Base-by-base conservation (phyloP, 1,140 invertebrate genomes). In the Watersipora subatra region DNA sequence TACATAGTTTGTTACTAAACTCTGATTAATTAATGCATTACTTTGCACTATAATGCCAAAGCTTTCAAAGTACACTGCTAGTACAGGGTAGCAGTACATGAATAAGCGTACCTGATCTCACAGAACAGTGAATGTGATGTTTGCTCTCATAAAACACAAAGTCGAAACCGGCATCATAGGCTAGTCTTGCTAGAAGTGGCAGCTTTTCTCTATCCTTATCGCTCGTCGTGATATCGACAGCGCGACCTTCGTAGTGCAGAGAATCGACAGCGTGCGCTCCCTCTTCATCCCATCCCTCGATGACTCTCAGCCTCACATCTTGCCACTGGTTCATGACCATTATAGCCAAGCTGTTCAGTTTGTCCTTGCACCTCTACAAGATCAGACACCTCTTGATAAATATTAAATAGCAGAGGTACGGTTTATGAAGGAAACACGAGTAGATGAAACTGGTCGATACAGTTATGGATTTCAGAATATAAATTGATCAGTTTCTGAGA, bases 321-420 rank as follows among this genome's bases (percentile, higher is more conserved):
- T 92, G 92, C 93, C 93, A 98, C 76, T 93, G 90, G 81, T 96
- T 96, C 91, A 95, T 94, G 75, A 97, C 93, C 66, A 89, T 91
- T 74, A 96, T 92, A 25, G 93, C 92, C 73, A 98, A 79, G 3
- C 88, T 92, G 78, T 95, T 93, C 66, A 97, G 80, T 78, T 93
- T 96, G 79, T 97, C 93, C 79, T 93, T 93, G 79, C 91, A 93
- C 73, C 92, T 86, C 93, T 97, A 22, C n/a, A n/a, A n/a, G n/a
- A n/a, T n/a, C n/a, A n/a, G n/a, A n/a, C n/a, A n/a, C n/a, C n/a
- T n/a, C n/a, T n/a, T n/a, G 7, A 12, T 46, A 46, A 12, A 46
- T 46, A 46, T 46, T 46, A 46, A 46, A 46, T 46, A 46, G 7
- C 34, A 12, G 7, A 46, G 7, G 34, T 46, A 46, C n/a, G 34